Evolutionary conservation across 2,888 invertebrate species (phyloP).

Genomic region (Metellina segmentata): DNA sequence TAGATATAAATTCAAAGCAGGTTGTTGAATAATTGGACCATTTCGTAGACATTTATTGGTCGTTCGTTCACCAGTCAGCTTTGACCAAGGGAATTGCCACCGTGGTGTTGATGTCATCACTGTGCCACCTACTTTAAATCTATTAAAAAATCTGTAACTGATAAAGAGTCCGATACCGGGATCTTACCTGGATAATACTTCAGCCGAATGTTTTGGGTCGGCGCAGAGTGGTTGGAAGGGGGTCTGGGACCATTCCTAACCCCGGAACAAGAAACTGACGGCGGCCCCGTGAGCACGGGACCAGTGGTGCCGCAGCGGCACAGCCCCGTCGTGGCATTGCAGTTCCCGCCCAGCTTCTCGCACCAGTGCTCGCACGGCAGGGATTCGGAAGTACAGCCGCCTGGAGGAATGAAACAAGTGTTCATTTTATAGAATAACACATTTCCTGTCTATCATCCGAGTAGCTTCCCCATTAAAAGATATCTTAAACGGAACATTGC

Average conservation of each 20-base stretch:
- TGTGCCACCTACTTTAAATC: too few species aligned
- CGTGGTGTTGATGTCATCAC: too few species aligned
- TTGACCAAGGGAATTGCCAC: too few species aligned
- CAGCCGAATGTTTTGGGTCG: conserved; percentile 52
- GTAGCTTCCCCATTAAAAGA: too few species aligned
- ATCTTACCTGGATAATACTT: conserved; percentile 72
- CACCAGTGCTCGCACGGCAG: conserved; percentile 58
- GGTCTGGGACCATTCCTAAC: conserved; percentile 47
- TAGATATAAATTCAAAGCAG: too few species aligned
- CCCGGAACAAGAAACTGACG: not conserved
- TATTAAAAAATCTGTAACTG: too few species aligned
- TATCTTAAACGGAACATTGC: too few species aligned
- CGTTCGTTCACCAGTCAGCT: too few species aligned
- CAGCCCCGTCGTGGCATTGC: conserved; percentile 33
- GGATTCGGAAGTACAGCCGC: conserved; percentile 58
- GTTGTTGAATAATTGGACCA: too few species aligned
- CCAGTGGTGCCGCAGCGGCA: conserved; percentile 35
- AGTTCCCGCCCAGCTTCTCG: conserved; percentile 41
- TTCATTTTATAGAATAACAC: not conserved
- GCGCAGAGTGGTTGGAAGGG: conserved; percentile 63
- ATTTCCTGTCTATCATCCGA: not conserved
- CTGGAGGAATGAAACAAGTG: conserved; percentile 5
- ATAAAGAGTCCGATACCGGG: too few species aligned
- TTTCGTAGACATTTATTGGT: too few species aligned
- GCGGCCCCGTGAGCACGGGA: not conserved